phyloP scores from a whole-genome alignment of 2,113 vertebrate species.

The Shinisaurus crocodilurus region DNA sequence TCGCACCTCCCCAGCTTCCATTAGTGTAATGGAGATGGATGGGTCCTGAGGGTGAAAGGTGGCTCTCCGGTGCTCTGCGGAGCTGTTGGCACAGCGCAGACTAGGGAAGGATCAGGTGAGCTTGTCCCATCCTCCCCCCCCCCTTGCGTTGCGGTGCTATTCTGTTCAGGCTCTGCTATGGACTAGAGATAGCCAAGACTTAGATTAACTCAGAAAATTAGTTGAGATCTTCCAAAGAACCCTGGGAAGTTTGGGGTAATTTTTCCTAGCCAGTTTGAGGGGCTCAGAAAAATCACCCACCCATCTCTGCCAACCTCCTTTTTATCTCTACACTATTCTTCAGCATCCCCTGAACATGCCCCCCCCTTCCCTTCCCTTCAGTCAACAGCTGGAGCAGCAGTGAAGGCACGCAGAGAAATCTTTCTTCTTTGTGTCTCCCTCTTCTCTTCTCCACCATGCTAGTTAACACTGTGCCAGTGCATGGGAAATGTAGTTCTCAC shows the following conservation, averaged over 20 bases:
- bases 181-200: too few species aligned
- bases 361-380: neutral
- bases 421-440: too few species aligned
- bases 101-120: neutral
- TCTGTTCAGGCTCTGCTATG: neutral
- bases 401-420: too few species aligned
- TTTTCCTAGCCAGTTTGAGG: neutral
- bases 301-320: neutral
- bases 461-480: too few species aligned
- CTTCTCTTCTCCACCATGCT: too few species aligned
- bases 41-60: neutral
- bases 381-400: neutral
- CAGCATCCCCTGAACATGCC: neutral
- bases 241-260: too few species aligned
- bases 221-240: neutral
- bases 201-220: neutral
- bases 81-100: neutral
- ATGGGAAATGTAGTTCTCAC: too few species aligned
- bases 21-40: conserved; percentile 6
- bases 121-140: neutral
- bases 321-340: too few species aligned
- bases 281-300: neutral
- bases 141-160: neutral
- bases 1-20: neutral
- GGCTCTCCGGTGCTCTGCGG: neutral